Conservation (phyloP, 2,113 vertebrate species). For the Mellivora capensis region DNA sequence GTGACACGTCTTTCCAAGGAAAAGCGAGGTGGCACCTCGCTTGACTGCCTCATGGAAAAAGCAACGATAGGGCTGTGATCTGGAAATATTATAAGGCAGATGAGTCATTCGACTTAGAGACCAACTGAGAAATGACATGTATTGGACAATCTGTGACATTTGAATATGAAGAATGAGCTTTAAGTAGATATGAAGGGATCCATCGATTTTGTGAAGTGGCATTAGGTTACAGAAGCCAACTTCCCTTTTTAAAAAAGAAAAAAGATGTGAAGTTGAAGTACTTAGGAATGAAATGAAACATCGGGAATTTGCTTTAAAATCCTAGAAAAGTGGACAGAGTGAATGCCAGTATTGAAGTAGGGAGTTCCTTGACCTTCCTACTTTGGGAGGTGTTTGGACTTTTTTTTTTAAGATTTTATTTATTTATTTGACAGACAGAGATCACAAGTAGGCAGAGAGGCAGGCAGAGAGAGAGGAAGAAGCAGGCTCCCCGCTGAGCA, state of each 20-base stretch:
- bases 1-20: not conserved
- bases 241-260: not conserved
- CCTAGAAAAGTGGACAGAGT: not conserved
- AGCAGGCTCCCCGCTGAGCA: too few species aligned
- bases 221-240: not conserved
- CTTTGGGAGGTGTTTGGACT: not conserved
- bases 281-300: not conserved
- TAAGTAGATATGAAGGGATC: not conserved
- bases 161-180: not conserved
- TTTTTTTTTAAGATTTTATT: not conserved
- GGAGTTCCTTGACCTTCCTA: not conserved
- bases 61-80: not conserved
- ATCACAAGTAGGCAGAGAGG: too few species aligned
- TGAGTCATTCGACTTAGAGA: not conserved
- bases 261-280: not conserved
- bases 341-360: not conserved
- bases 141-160: not conserved
- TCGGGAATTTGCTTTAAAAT: not conserved
- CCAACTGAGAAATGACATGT: not conserved
- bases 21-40: not conserved
- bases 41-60: not conserved
- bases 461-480: too few species aligned
- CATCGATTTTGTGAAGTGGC: not conserved
- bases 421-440: too few species aligned
- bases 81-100: not conserved